Percentiles rank a stretch among this genome's conserved stretches.
These are phyloP conservation scores for Xenops minutus DNA, from an alignment of 2,797 vertebrate genomes.

Conservation along the genomic window DNA sequence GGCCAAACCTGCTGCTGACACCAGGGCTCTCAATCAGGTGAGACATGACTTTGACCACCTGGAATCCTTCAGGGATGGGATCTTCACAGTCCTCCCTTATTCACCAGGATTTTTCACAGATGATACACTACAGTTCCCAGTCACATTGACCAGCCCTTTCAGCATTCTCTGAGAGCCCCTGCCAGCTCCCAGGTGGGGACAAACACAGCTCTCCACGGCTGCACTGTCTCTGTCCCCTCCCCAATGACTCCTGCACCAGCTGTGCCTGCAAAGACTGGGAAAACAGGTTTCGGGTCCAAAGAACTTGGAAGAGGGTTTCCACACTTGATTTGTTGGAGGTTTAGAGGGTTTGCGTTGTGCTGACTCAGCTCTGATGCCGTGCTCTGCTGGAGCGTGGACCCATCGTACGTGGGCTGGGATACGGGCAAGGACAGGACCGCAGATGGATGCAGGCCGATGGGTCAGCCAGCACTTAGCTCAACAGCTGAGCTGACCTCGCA, in stretches of 20 bases:
- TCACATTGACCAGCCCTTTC: rapidly evolving
- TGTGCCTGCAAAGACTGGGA: background rate
- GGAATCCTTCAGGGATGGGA: background rate
- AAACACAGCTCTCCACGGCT: background rate
- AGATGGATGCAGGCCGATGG: rapidly evolving
- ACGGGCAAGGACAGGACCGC: background rate
- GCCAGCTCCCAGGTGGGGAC: background rate
- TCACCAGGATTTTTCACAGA: background rate
- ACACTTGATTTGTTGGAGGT: background rate
- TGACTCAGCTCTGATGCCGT: background rate
- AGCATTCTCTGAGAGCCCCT: background rate
- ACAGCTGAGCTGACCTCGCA: background rate
- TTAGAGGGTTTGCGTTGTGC: rapidly evolving
- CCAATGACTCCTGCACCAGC: rapidly evolving
- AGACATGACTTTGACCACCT: background rate
- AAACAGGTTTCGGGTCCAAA: background rate
- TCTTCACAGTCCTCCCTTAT: background rate
- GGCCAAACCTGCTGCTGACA: background rate
- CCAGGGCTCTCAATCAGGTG: background rate
- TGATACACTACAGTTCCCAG: background rate
- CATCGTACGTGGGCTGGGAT: rapidly evolving
- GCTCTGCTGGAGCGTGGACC: background rate
- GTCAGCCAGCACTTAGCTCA: background rate
- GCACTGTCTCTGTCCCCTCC: background rate
- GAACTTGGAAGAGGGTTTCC: background rate